Evolutionary conservation across 2,888 invertebrate genomes (phyloP).

Genomic region (Atethmia centrago): DNA sequence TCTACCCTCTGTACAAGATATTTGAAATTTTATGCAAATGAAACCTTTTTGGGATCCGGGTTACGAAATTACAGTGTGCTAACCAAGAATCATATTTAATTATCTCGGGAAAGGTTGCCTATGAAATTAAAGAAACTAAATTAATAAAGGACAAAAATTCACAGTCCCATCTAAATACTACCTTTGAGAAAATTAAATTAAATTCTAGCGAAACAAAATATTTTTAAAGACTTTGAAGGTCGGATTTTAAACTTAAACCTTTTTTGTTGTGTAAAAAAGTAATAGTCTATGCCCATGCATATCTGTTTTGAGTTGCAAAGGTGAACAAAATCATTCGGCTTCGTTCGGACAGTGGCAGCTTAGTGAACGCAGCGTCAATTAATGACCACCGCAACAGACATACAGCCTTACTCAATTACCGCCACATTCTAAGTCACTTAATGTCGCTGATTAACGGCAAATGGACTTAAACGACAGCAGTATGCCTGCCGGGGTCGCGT

Average conservation of each 20-base stretch:
- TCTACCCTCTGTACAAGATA: slow-evolving; percentile 16
- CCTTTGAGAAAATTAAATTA: slow-evolving; percentile 34
- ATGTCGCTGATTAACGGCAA: slow-evolving; percentile 46
- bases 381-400: slow-evolving; percentile 36
- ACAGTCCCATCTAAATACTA: slow-evolving; percentile 35
- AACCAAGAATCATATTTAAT: slow-evolving; percentile 57
- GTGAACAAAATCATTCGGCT: neutral
- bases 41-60: slow-evolving; percentile 47
- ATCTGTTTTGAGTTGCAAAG: neutral
- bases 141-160: slow-evolving; percentile 43
- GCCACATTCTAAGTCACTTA: slow-evolving; percentile 51
- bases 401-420: slow-evolving; percentile 47
- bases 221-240: neutral
- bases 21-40: slow-evolving; percentile 57
- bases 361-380: slow-evolving; percentile 18
- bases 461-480: slow-evolving; percentile 50
- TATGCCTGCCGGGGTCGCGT: too few species aligned
- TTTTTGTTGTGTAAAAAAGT: slow-evolving; percentile 1
- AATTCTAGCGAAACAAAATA: slow-evolving; percentile 1
- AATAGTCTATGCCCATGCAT: neutral
- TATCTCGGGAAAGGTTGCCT: slow-evolving; percentile 51
- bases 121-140: slow-evolving; percentile 59
- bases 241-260: neutral
- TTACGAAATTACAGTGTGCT: slow-evolving; percentile 30
- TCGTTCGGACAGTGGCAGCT: neutral